Percentiles rank a stretch among this genome's conserved stretches.
Conservation (phyloP, 2,113 vertebrate species). For the Phocoena sinus region DNA sequence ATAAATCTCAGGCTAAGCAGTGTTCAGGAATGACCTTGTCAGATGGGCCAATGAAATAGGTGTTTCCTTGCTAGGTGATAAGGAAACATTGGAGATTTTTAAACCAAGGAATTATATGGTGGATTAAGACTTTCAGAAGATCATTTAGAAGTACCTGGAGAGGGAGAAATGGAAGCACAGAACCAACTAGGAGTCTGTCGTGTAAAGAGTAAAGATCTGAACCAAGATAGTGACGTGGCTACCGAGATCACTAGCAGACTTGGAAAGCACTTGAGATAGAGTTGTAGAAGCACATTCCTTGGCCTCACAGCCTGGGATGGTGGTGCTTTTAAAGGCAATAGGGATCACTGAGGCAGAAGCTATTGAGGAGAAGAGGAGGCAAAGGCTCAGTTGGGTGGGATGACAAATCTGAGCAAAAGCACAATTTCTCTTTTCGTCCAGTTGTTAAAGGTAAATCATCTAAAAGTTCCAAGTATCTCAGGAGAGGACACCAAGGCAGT, state of each 20-base stretch:
- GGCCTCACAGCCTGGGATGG: not conserved
- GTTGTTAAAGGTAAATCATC: not conserved
- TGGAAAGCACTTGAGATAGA: not conserved
- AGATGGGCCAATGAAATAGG: not conserved
- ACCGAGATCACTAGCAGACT: not conserved
- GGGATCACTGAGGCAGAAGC: not conserved
- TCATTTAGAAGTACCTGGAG: not conserved
- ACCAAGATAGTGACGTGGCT: not conserved
- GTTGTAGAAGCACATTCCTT: not conserved
- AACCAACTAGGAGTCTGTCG: not conserved
- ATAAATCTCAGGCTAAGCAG: not conserved
- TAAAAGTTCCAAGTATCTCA: not conserved
- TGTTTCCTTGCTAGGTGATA: not conserved
- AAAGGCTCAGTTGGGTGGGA: not conserved
- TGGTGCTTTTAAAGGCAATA: not conserved
- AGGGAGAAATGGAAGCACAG: not conserved
- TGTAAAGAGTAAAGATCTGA: not conserved
- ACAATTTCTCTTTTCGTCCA: not conserved
- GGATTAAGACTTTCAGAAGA: not conserved
- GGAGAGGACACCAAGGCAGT: not conserved
- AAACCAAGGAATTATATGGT: not conserved
- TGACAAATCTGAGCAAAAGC: not conserved
- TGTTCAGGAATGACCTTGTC: not conserved
- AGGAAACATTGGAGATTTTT: not conserved
- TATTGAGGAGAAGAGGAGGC: not conserved